Conservation (phyloP, 2,797 vertebrate genomes). For the Heliangelus exortis region DNA sequence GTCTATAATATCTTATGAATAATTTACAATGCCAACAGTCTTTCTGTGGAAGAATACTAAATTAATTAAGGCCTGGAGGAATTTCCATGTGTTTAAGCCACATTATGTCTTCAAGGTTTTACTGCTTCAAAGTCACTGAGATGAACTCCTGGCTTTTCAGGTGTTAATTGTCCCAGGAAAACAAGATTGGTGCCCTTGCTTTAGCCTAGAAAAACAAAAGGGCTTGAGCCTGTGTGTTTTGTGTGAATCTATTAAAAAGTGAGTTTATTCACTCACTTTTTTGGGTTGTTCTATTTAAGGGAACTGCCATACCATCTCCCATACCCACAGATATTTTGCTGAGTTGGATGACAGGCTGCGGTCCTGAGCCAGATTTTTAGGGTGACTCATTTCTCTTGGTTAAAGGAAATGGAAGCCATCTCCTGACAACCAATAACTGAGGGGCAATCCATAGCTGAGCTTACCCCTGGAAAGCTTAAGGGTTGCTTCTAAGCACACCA, state of each 20-base stretch:
- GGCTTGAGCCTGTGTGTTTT: not conserved
- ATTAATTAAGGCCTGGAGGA: conserved; percentile 80
- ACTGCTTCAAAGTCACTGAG: conserved; percentile 70
- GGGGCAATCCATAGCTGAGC: not conserved
- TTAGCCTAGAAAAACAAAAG: conserved; percentile 35
- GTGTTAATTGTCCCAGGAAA: conserved; percentile 63
- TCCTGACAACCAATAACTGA: not conserved
- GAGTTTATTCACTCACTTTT: not conserved
- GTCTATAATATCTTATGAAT: conserved; percentile 80
- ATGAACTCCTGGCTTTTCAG: conserved; percentile 64
- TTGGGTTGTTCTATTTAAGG: not conserved
- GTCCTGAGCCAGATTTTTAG: not conserved
- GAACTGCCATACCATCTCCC: not conserved
- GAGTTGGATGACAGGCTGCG: not conserved
- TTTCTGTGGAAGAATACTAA: conserved; percentile 78
- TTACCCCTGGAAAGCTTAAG: not conserved
- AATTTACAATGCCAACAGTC: conserved; percentile 78
- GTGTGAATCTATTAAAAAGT: not conserved
- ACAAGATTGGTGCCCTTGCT: conserved; percentile 52
- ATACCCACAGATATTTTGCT: not conserved
- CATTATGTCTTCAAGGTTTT: conserved; percentile 77
- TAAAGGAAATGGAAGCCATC: not conserved
- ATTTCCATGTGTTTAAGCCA: conserved; percentile 77
- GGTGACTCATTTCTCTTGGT: not conserved
- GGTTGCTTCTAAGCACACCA: not conserved